Base-by-base conservation (phyloP, 2,797 vertebrate species). In the Bovichtus diacanthus region DNA sequence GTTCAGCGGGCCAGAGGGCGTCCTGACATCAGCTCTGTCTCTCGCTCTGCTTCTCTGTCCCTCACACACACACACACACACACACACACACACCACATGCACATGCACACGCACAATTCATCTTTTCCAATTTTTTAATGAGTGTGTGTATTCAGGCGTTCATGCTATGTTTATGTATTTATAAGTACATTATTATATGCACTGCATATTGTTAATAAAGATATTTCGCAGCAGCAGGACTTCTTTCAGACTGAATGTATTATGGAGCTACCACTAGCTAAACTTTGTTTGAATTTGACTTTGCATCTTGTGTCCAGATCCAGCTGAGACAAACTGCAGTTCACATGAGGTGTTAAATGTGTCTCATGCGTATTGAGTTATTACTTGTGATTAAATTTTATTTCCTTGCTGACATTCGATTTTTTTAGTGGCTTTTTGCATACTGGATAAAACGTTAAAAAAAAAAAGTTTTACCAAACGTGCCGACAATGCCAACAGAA, bases 1-100 rank as follows among this genome's bases (percentile, higher is more conserved):
- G 69, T 81, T 80, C 78, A 76, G 76, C 13, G 39, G 85, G 73
- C 72, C 78, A 66, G 67, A 87, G 82, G 78, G 55, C n/a, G 39
- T 46, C 61, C 78, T 90, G 84, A 91, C 82, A 84, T 87, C 73
- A 89, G 77, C 76, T 58, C 73, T 31, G 34, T 78, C 80, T 71
- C 62, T 76, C 8, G 2, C 41, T 41, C 49, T 9, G 31, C 50
- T 59, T 76, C 36, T 54, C 21, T 50, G 23, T 54, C 55, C 1
- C 63, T 4, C 61, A 16, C 51, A 25, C 41, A 65, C 39, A 51
- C 39, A 23, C 39, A 56, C 27, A 49, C 56, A 38, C 61, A 58
- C 70, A 60, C 43, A 36, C 60, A 38, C 38, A 47, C 36, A 64
- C 31, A 38, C 56, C 63, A 23, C 56, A n/a, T 56, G 39, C 41